Evolutionary conservation across 2,113 vertebrate species (phyloP).

Genomic region (Ochotona princeps): DNA sequence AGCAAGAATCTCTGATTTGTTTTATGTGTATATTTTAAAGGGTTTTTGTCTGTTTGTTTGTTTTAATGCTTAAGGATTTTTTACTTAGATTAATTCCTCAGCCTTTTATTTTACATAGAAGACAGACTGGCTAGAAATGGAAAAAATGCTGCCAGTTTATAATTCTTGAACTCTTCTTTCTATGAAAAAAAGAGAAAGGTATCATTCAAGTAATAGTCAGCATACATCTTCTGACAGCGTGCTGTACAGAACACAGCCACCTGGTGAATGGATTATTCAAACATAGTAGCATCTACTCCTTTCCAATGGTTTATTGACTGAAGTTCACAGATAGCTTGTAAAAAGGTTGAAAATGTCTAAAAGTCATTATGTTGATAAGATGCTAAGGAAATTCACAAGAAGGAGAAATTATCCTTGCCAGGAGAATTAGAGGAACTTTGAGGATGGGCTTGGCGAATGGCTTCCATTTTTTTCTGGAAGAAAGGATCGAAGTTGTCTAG

Average conservation of each 20-base stretch:
- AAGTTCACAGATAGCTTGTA: not conserved
- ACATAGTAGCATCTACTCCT: not conserved
- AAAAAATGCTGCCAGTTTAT: conserved; percentile 16
- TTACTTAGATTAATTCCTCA: conserved; percentile 19
- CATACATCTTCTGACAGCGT: not conserved
- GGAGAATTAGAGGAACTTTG: conserved; percentile 1
- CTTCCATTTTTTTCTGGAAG: not conserved
- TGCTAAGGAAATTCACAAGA: not conserved
- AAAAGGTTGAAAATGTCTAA: not conserved
- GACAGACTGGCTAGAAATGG: conserved; percentile 19
- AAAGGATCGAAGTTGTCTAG: not conserved
- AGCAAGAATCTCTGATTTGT: not conserved
- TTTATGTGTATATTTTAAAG: not conserved
- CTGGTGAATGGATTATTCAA: not conserved
- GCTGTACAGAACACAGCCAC: not conserved
- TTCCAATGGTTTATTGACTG: not conserved
- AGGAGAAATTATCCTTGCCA: not conserved
- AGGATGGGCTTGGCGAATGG: not conserved
- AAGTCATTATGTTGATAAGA: not conserved
- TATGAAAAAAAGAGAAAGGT: not conserved
- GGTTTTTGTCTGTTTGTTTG: not conserved
- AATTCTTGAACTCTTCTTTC: not conserved
- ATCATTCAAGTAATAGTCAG: not conserved
- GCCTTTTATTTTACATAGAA: conserved; percentile 33
- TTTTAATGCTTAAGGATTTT: too few relatives aligned